Evolutionary conservation across 2,888 invertebrate genomes (phyloP), one percentile per base, ranked within the genome.

Genomic region (Eurytoma californica): DNA sequence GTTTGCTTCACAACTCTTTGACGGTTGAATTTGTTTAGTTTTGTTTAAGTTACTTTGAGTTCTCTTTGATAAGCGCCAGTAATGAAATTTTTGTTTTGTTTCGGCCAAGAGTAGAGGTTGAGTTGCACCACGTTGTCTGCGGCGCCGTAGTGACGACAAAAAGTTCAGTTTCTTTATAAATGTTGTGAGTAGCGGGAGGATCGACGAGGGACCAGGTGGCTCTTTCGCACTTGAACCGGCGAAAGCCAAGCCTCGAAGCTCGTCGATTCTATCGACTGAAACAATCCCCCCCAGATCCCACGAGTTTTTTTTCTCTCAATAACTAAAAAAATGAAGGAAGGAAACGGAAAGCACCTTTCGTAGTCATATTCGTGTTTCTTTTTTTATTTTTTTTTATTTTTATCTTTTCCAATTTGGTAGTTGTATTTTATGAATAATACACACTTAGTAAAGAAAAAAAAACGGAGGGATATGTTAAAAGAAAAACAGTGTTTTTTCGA

Each of bases 121-220:
- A 81, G 85, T 90, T 90, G 88, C 85, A 85, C 89, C 90, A 90
- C 88, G 88, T 87, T 90, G 84, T 87, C 85, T 83, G 82, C 88
- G 87, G 87, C 84, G 83, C 47, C 84, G 89, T 89, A 89, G 88
- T 83, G 74, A 74, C 69, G 67, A 82, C 65, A 80, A 83, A 80
- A 61, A 83, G 82, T 82, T 82, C 80, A 85, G 84, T 84, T 84
- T 86, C 83, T 84, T 82, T 82, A 83, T 83, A 83, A 85, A 84
- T 86, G 85, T 84, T 84, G 85, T 84, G 83, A 83, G 83, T 85
- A 85, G 84, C 80, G 83, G 82, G 81, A 82, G 84, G 28, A 30
- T 55, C 57, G 69, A 39, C 75, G 61, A 78, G 55, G 49, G 77
- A 73, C 4, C 13, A 30, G 30, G 18, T 76, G 81, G 80, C 70